Base-by-base conservation (phyloP, 2,797 vertebrate species). In the Oryzias sinensis region DNA sequence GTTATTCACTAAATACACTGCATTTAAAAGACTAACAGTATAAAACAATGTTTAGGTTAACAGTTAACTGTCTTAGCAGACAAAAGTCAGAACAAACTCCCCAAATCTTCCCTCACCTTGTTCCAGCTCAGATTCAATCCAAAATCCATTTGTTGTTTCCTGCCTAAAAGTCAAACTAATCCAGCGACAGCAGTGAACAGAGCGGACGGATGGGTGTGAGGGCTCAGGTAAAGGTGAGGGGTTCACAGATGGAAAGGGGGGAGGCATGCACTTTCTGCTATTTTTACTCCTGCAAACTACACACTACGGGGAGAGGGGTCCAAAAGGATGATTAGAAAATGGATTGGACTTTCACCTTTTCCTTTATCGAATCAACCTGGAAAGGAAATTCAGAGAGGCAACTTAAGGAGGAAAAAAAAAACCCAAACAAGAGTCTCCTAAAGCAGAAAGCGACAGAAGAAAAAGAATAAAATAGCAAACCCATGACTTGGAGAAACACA, bases 281-380 rank as follows among this genome's bases (percentile, higher is more conserved):
- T 88, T 89, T 93, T 95, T 91, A 95, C 93, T 94, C 93, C 93
- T 96, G 93, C 94, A 95, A 94, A 95, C 95, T 98, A 98, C 95
- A 88, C 65, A 62, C 86, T 88, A 89, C 82, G 81, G 65, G 69
- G 67, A 29, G 52, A 74, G 75, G 84, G 84, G 69, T 84, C 83
- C 94, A 95, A 94, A 96, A 80, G 79, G 84, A 84, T 70, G 72
- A 84, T 83, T 93, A 94, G 93, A 95, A 97, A 96, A 91, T 89
- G 95, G 94, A 97, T 94, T 95, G 92, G 93, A 96, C 94, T 94
- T 96, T 99, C 97, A 99, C 97, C 97, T 99, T 98, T 98, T 99
- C 97, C 95, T 98, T 98, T 96, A 99, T 97, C 94, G 96, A 95
- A 98, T 99, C 96, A 97, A 99, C 97, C 97, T 99, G 97, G 93